Evolutionary conservation across 2,113 vertebrate species (phyloP).

Genomic region (Pitta sordida): DNA sequence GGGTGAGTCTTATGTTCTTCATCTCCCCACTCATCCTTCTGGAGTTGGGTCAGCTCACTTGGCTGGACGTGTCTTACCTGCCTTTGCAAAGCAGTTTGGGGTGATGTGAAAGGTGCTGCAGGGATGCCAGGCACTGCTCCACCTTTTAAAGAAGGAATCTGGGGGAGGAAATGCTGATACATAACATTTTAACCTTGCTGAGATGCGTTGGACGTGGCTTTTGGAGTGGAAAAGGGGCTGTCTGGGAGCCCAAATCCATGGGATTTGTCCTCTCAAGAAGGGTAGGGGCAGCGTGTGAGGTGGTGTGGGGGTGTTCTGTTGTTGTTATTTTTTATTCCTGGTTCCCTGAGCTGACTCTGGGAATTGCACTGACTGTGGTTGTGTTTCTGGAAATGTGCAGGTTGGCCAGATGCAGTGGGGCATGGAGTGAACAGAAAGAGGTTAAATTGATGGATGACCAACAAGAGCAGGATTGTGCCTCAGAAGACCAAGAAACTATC

Average conservation of each 20-base stretch:
- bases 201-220: neutral
- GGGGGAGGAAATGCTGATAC: neutral
- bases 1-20: neutral
- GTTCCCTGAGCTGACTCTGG: constrained; percentile 5
- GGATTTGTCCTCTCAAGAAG: neutral
- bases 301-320: neutral
- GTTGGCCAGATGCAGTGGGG: constrained; percentile 83
- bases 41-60: neutral
- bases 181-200: neutral
- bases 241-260: neutral
- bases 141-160: neutral
- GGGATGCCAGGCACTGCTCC: neutral
- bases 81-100: neutral
- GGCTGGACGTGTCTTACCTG: neutral
- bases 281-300: neutral
- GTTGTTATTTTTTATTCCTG: constrained; percentile 9
- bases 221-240: neutral
- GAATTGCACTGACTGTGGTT: constrained; percentile 67
- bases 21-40: neutral
- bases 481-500: constrained; percentile 85
- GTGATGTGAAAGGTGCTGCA: neutral
- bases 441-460: constrained; percentile 96
- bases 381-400: constrained; percentile 79
- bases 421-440: constrained; percentile 84
- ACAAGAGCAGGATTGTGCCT: constrained; percentile 88